Base-by-base conservation (phyloP, 2,113 vertebrate genomes). In the Meleagris gallopavo region DNA sequence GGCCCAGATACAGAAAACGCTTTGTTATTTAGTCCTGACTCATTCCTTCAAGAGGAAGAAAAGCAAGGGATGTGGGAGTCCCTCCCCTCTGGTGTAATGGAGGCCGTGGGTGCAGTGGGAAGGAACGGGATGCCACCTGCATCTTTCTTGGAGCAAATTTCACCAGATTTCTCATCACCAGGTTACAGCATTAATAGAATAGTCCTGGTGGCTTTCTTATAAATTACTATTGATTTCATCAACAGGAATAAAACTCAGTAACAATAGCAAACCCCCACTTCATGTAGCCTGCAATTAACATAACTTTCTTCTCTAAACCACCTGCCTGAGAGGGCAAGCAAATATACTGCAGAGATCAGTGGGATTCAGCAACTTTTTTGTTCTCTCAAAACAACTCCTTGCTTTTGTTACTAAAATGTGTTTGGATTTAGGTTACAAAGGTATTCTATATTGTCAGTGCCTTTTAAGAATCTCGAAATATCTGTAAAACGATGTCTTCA, bases 1-100 rank as follows among this genome's bases (percentile, higher is more conserved):
- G 85, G 43, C 65, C 24, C 52, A 58, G n/a, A 65, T 61, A 11
- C 3, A 74, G 52, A 62, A 83, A 89, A 54, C 12, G 45, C 70
- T 67, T 43, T 30, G 13, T 46, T 30, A 8, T 61, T 62, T 62
- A 40, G 38, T 95, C 40, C 79, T 34, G 20, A 54, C 72, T 69
- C 54, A 54, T 73, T 79, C 54, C 38, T 36, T 12, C 48, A 43
- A 83, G 43, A 3, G 13, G 54, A 48, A 8, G 1, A n/a, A 76
- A 76, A 34, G 0, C 0, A 0, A 16, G 11, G 52, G 48, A 38
- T 40, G 41, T 1, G 1, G 0, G 1, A 66, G 17, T 11, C 24
- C 29, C 6, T 82, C 21, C 18, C 52, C 46, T 22, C 19, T 4
- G 4, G 27, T 1, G 0, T 2, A 8, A 57, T 9, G 55, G 41